These are phyloP conservation scores for Temnothorax longispinosus DNA, from an alignment of 1,140 invertebrate genomes.

Conservation along the genomic window DNA sequence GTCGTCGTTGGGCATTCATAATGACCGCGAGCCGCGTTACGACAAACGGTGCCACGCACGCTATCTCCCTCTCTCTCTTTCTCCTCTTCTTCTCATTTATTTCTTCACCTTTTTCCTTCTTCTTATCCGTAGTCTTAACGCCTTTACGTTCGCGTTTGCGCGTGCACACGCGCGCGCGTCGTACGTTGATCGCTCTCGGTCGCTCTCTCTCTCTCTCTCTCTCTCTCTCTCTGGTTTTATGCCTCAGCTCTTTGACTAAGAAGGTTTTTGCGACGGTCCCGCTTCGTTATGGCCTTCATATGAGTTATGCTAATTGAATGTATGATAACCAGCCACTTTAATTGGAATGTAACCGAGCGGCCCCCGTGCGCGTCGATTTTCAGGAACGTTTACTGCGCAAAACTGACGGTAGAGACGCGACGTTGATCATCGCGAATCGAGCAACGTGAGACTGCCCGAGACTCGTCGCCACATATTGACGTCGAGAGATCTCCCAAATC, in stretches of 20 bases:
- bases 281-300: slow-evolving; percentile 75
- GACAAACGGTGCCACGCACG: slow-evolving; percentile 63
- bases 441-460: background rate
- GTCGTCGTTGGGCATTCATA: slow-evolving; percentile 62
- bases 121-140: slow-evolving; percentile 68
- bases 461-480: background rate
- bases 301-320: slow-evolving; percentile 84
- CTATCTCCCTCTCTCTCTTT: slow-evolving; percentile 35
- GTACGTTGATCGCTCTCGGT: slow-evolving; percentile 12
- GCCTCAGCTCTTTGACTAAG: slow-evolving; percentile 70
- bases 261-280: slow-evolving; percentile 73
- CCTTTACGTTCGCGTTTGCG: slow-evolving; percentile 59
- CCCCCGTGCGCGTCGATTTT: slow-evolving; percentile 57
- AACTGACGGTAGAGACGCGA: slow-evolving; percentile 28
- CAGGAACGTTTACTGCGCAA: slow-evolving; percentile 46
- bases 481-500: background rate
- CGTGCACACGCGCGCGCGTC: slow-evolving; percentile 9
- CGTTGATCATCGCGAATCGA: slow-evolving; percentile 23
- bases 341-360: slow-evolving; percentile 76
- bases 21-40: slow-evolving; percentile 60
- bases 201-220: background rate
- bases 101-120: slow-evolving; percentile 67
- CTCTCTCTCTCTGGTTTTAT: slow-evolving; percentile 62
- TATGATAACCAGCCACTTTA: slow-evolving; percentile 78
- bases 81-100: slow-evolving; percentile 70